Evolutionary conservation across 2,113 vertebrate species (phyloP).

Genomic region (Pelvicachromis taeniatus): DNA sequence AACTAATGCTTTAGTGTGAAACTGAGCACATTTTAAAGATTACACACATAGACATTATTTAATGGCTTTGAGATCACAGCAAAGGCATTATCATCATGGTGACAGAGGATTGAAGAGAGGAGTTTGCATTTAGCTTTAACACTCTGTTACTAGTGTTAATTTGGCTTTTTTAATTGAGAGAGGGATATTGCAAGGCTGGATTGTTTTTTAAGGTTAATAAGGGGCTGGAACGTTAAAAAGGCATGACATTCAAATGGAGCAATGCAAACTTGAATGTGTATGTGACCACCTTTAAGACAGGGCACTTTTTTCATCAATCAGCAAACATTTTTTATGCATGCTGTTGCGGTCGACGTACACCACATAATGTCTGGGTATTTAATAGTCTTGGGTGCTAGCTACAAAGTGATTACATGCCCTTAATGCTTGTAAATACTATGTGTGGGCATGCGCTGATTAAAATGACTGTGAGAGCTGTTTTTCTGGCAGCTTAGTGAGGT

Average conservation of each 20-base stretch:
- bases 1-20: background rate
- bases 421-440: constrained; percentile 33
- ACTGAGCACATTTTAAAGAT: background rate
- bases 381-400: constrained; percentile 19
- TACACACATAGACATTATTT: background rate
- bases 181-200: background rate
- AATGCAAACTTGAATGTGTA: background rate
- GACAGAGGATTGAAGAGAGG: constrained; percentile 32
- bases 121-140: constrained; percentile 21
- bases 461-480: constrained; percentile 39
- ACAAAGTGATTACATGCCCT: constrained; percentile 33
- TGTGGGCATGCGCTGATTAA: constrained; percentile 34
- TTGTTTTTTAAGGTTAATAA: background rate
- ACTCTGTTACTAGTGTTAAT: constrained; percentile 20
- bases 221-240: background rate
- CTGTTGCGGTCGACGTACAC: background rate
- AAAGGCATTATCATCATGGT: constrained; percentile 43
- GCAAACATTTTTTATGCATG: background rate
- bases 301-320: background rate
- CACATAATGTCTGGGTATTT: constrained; percentile 33
- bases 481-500: constrained; percentile 43
- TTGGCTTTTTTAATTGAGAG: background rate
- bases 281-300: background rate
- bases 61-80: constrained; percentile 22
- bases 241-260: background rate